Conservation (phyloP, 2,888 invertebrate genomes). For the Leucania comma region DNA sequence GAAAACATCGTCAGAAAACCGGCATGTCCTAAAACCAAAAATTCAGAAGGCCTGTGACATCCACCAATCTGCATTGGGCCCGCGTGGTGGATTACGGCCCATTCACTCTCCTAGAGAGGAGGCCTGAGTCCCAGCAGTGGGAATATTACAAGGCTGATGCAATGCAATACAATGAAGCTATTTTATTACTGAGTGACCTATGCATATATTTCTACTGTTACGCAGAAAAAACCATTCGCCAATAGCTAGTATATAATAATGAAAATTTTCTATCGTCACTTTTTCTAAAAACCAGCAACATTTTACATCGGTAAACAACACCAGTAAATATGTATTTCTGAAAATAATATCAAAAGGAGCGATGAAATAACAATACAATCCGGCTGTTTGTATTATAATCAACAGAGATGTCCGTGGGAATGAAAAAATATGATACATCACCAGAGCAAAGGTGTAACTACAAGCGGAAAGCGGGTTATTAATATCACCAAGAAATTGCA, state of each 20-base stretch:
- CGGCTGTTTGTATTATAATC: slow-evolving; percentile 57
- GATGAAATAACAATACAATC: slow-evolving; percentile 38
- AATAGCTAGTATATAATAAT: neutral
- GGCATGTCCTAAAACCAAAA: too few relatives aligned
- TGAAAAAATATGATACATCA: slow-evolving; percentile 53
- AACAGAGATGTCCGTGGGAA: slow-evolving; percentile 41
- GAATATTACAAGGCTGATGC: too few relatives aligned
- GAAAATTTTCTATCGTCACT: neutral
- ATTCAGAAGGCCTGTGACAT: too few relatives aligned
- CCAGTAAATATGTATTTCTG: slow-evolving; percentile 14
- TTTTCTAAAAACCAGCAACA: neutral
- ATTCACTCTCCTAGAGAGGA: too few relatives aligned
- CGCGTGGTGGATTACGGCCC: too few relatives aligned
- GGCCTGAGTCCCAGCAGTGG: too few relatives aligned
- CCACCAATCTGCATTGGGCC: too few relatives aligned
- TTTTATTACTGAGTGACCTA: too few relatives aligned
- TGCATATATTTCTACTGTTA: too few relatives aligned
- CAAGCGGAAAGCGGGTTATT: neutral
- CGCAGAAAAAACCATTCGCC: neutral
- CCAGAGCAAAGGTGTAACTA: neutral
- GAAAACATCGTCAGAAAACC: too few relatives aligned
- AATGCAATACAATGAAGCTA: too few relatives aligned
- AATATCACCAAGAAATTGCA: neutral
- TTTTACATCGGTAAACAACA: slow-evolving; percentile 4
- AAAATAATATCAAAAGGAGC: slow-evolving; percentile 20